A percentile compares a stretch with the other conserved stretches of the same genome.
Evolutionary conservation across 2,797 vertebrate genomes (phyloP).

Genomic region (Microctenopoma lineatum): DNA sequence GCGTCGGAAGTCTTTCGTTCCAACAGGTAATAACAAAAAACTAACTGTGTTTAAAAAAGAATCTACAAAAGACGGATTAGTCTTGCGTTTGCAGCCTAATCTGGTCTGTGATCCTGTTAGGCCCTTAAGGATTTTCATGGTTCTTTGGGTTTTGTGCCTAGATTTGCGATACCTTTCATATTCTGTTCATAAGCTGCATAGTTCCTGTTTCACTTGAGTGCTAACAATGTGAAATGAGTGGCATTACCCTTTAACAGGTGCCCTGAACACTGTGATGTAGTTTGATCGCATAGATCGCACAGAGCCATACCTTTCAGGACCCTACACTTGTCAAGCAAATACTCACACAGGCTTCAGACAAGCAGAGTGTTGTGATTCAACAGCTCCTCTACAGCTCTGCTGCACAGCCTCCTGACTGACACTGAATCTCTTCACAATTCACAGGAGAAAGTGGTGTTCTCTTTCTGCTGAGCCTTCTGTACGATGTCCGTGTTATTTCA

Average conservation of each 20-base stretch:
- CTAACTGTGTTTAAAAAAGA: no score
- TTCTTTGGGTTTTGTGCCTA: neutral
- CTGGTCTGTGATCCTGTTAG: neutral
- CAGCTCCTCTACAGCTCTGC: conserved; percentile 1
- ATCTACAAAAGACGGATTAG: no score
- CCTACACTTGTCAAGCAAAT: conserved; percentile 1
- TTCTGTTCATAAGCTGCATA: neutral
- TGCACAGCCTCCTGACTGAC: neutral
- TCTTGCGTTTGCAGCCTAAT: neutral
- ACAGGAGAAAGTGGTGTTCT: neutral
- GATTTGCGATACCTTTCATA: neutral
- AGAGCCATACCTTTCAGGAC: neutral
- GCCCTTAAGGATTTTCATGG: neutral
- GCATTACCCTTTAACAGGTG: neutral
- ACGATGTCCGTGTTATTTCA: conserved; percentile 1
- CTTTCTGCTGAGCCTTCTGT: neutral
- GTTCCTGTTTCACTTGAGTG: neutral
- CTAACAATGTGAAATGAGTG: neutral
- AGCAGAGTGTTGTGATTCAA: neutral
- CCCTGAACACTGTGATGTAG: neutral
- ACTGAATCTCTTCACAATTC: neutral
- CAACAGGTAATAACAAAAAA: no score
- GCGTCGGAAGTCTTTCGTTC: no score
- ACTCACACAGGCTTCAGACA: neutral
- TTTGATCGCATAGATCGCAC: no score